Evolutionary conservation across 2,888 invertebrate species (phyloP), one percentile per base, ranked within the genome.

Genomic region (Stictocephala bisonia): DNA sequence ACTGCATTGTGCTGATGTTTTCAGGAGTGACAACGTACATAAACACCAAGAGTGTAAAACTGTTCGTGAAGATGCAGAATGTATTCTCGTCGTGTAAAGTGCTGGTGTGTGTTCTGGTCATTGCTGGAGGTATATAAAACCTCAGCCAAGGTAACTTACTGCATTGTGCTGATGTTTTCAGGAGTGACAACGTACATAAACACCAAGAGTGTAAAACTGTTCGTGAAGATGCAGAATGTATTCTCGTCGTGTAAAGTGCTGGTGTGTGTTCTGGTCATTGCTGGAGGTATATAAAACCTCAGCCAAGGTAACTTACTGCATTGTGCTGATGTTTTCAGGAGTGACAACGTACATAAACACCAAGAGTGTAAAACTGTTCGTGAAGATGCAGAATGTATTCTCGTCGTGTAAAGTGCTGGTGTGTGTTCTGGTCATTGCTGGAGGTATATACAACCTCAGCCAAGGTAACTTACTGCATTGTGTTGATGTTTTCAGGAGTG

Each of bases 51-150:
- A 93, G 93, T 79, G 93, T 93, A 7, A 93, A 92, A 80, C 83
- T 93, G 78, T 93, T 92, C 80, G 92, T 94, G 0, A 90, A 89
- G 81, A 89, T 94, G 1, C 94, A 94, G 82, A 95, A 94, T 80
- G 85, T 93, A 64, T 93, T 94, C 79, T 92, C 93, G 6, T 87
- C 90, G 0, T 92, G 91, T 81, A 95, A 95, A 85, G 87, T 95
- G 0, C 83, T 90, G 0, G 94, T 93, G 0, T 92, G 95, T 77
- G 85, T 91, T 0, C 86, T 94, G 6, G 92, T 95, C 1, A 92
- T 94, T 64, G 85, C 87, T 15, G 93, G 93, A 27, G 95, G 94
- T 3, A 83, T 91, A 4, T 93, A 90, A 81, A 89, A 91, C 85
- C 84, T 93, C 22, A 83, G 84, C n/a, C 85, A 84, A 80, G 91